Evolutionary conservation across 2,113 vertebrate genomes (phyloP).

Genomic region (Eulemur rufifrons): DNA sequence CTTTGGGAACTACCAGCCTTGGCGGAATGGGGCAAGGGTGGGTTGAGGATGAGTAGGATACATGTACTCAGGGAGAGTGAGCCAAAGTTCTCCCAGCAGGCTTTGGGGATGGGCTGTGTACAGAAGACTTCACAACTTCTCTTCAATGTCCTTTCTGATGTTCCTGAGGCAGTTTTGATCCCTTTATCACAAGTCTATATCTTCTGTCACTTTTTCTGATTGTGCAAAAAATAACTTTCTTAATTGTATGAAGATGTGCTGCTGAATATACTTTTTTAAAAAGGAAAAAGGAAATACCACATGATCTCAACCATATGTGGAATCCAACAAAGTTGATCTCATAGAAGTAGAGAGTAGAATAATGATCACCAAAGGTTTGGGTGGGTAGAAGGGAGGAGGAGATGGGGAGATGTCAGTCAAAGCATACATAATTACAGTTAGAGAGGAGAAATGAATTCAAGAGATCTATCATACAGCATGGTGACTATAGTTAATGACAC

Average conservation of each 20-base stretch:
- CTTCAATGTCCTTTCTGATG: not conserved
- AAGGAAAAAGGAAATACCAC: not conserved
- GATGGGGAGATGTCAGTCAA: not conserved
- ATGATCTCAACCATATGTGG: not conserved
- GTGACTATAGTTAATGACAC: not conserved
- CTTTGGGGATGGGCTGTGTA: not conserved
- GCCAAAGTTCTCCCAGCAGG: not conserved
- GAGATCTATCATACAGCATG: not conserved
- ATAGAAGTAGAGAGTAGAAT: not conserved
- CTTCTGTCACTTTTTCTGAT: not conserved
- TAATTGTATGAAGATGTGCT: not conserved
- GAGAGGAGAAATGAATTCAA: not conserved
- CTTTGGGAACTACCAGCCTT: not conserved
- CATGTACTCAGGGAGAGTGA: not conserved
- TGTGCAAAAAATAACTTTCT: not conserved
- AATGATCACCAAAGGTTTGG: not conserved
- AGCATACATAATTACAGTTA: not conserved
- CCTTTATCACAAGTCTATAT: not conserved
- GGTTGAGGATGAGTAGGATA: not conserved
- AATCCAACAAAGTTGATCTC: not conserved
- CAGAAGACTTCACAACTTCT: not conserved
- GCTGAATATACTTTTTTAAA: not conserved
- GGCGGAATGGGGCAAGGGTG: not conserved
- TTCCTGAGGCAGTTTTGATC: not conserved
- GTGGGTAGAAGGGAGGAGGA: not conserved